A percentile compares a stretch with the other conserved stretches of the same genome.
Evolutionary conservation across 2,888 invertebrate species (phyloP).

Genomic region (Nebria salina): DNA sequence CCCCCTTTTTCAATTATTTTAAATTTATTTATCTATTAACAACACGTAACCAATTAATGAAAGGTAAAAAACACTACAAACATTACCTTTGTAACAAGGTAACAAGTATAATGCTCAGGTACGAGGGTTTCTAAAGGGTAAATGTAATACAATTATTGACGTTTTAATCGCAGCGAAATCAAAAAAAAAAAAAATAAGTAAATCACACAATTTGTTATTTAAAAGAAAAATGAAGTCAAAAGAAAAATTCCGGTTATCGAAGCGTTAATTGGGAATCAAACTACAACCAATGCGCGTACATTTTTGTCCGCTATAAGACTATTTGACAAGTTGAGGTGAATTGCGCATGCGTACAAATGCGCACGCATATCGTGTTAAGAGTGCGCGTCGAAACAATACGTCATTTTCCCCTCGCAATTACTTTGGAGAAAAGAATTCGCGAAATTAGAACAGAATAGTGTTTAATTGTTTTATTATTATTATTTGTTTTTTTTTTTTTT

Average conservation of each 20-base stretch:
- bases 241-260: not conserved
- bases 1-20: conserved; percentile 40
- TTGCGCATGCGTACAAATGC: conserved; percentile 6
- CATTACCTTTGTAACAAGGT: conserved; percentile 38
- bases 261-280: conserved; percentile 19
- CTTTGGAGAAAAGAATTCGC: not conserved
- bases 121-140: conserved; percentile 46
- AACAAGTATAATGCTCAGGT: conserved; percentile 46
- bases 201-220: not conserved
- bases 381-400: not conserved
- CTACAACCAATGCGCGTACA: conserved; percentile 5
- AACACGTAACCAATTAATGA: conserved; percentile 46
- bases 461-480: too few species aligned
- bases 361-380: not conserved
- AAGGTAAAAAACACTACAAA: conserved; percentile 46
- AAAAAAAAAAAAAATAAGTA: not conserved
- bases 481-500: not conserved
- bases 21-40: conserved; percentile 36
- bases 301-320: not conserved
- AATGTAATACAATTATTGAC: conserved; percentile 22
- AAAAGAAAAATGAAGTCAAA: not conserved
- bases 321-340: not conserved
- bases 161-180: conserved; percentile 29
- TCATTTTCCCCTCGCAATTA: not conserved
- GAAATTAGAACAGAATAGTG: not conserved